These are phyloP conservation scores for Gastrophryne carolinensis DNA, from an alignment of 2,797 vertebrate species.

Conservation along the genomic window DNA sequence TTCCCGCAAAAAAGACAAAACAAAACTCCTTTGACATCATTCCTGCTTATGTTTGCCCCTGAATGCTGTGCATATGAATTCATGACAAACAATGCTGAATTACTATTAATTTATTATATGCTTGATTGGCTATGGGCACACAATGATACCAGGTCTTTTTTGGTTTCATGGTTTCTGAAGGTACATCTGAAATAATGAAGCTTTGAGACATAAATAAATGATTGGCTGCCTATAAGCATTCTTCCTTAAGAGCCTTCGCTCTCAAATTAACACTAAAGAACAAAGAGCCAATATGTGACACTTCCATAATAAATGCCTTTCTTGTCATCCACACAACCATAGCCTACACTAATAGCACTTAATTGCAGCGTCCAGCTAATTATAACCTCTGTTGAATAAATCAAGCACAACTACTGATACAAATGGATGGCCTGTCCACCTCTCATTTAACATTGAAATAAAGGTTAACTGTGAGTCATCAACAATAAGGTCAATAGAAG, in stretches of 20 bases:
- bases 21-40: too few species aligned
- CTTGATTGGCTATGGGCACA: too few species aligned
- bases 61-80: too few species aligned
- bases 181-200: neutral
- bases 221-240: neutral
- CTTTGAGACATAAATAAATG: neutral
- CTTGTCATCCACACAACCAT: neutral
- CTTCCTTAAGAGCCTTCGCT: neutral
- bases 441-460: slow-evolving; percentile 2
- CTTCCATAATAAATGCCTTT: neutral
- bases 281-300: neutral
- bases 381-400: neutral
- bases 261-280: neutral
- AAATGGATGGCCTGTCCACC: neutral
- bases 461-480: slow-evolving; percentile 22
- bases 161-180: neutral
- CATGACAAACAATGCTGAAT: too few species aligned
- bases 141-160: too few species aligned
- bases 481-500: slow-evolving; percentile 9
- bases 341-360: neutral
- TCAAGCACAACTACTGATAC: neutral
- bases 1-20: too few species aligned
- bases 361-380: slow-evolving; percentile 14
- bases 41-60: too few species aligned
- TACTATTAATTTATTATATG: too few species aligned